phyloP scores from a whole-genome alignment of 2,797 vertebrate genomes.

The Semotilus atromaculatus region DNA sequence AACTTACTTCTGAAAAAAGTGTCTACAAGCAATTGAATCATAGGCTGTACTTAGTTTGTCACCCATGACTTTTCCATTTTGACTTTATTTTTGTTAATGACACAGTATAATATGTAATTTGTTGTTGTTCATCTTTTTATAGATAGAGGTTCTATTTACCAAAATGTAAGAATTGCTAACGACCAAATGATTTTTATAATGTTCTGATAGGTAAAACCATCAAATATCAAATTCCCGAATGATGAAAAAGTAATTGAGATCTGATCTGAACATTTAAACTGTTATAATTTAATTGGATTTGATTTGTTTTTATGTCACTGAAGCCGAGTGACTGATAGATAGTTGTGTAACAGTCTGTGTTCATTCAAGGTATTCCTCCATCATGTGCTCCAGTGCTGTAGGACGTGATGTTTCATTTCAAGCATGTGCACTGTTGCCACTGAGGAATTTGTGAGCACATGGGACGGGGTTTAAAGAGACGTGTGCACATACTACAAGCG shows the following conservation, averaged over 20 bases:
- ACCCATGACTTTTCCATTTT: no score
- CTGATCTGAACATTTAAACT: background rate
- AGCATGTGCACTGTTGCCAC: constrained; percentile 53
- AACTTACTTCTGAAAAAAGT: no score
- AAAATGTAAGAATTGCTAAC: no score
- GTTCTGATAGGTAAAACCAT: no score
- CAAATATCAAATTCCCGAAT: background rate
- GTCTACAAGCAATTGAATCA: no score
- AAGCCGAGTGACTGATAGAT: background rate
- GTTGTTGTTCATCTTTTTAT: no score
- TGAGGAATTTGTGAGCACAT: constrained; percentile 59
- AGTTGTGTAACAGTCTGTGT: no score
- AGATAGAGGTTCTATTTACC: no score
- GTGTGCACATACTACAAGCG: constrained; percentile 48
- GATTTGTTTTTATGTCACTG: background rate
- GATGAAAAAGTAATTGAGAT: background rate
- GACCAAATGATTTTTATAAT: no score
- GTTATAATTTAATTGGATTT: background rate
- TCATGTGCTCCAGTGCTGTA: constrained; percentile 38
- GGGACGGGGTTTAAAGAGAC: constrained; percentile 44
- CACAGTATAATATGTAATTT: no score
- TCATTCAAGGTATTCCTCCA: background rate
- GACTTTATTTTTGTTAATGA: no score
- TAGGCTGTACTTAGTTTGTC: no score
- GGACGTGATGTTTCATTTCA: background rate